These are phyloP conservation scores for Pituophis catenifer DNA, from an alignment of 2,113 vertebrate genomes.

Conservation along the genomic window DNA sequence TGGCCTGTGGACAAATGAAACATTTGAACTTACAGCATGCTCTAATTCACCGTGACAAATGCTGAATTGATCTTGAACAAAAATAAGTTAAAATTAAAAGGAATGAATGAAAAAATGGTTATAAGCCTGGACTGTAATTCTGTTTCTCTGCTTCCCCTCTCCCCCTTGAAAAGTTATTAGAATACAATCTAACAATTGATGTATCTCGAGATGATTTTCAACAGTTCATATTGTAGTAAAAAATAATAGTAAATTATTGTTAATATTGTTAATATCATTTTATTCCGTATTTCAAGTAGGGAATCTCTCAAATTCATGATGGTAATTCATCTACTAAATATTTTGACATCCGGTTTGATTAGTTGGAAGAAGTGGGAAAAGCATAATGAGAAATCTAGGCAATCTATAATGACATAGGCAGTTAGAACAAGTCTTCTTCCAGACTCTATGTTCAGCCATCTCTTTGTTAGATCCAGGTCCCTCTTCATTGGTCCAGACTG, in stretches of 20 bases:
- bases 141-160: background rate
- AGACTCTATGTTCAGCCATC: background rate
- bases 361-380: background rate
- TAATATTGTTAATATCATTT: background rate
- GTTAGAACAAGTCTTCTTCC: background rate
- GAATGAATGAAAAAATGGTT: background rate
- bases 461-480: background rate
- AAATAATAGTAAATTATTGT: accelerated
- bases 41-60: background rate
- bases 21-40: background rate
- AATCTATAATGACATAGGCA: background rate
- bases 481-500: background rate
- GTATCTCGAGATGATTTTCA: background rate
- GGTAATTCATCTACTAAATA: background rate
- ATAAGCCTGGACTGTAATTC: background rate
- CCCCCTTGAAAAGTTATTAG: background rate
- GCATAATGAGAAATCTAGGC: background rate
- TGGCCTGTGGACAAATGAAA: constrained; percentile 30
- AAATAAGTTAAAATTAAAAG: constrained; percentile 9
- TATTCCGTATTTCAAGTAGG: background rate
- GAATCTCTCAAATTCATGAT: background rate
- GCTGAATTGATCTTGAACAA: constrained; percentile 7
- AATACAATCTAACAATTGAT: background rate
- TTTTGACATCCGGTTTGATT: background rate
- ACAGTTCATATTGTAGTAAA: background rate